Conservation (phyloP, 2,797 vertebrate genomes). For the Amblyopsis hoosieri region DNA sequence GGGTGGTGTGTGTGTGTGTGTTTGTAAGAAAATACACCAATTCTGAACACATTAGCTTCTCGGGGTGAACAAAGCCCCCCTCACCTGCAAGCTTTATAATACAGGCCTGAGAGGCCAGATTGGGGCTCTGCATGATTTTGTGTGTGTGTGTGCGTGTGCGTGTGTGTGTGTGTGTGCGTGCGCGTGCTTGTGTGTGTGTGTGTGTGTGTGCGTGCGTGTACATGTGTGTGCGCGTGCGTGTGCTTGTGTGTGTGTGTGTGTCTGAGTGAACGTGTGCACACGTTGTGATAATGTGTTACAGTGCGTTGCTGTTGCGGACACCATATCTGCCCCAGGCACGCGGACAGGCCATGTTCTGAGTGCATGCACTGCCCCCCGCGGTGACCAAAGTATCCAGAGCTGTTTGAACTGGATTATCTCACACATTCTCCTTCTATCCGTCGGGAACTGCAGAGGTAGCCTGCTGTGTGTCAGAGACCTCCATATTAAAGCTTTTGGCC, state of each 20-base stretch:
- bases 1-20: constrained; percentile 19
- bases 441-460: too few species aligned
- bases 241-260: constrained; percentile 3
- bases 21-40: constrained; percentile 37
- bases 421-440: too few species aligned
- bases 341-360: too few species aligned
- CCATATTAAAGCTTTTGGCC: too few species aligned
- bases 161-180: constrained; percentile 5
- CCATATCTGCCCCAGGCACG: too few species aligned
- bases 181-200: background rate
- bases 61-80: constrained; percentile 69
- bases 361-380: too few species aligned
- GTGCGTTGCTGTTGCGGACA: background rate
- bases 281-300: constrained; percentile 3
- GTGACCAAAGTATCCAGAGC: too few species aligned
- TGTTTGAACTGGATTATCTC: too few species aligned
- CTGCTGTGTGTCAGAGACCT: too few species aligned
- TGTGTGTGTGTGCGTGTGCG: constrained; percentile 9
- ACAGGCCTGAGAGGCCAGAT: constrained; percentile 44
- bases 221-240: constrained; percentile 12
- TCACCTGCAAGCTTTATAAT: constrained; percentile 73
- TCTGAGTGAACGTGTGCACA: background rate
- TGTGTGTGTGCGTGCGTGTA: too few species aligned
- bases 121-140: constrained; percentile 34
- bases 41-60: constrained; percentile 73